Evolutionary conservation across 2,113 vertebrate species (phyloP).

Genomic region (Ammodytes dubius): DNA sequence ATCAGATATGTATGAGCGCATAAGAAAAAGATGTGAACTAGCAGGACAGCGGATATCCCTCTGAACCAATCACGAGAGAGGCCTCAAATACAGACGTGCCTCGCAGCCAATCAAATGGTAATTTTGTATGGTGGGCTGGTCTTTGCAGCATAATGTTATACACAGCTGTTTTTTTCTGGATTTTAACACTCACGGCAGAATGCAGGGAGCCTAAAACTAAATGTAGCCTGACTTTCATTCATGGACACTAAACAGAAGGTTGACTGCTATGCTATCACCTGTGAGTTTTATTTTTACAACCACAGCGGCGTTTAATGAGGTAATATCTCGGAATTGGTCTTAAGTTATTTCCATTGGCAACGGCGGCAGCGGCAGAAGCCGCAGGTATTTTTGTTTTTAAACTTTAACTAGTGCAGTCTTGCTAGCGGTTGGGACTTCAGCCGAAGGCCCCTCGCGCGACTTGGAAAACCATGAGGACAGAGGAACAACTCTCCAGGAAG

Average conservation of each 20-base stretch:
- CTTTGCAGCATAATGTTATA: slow-evolving; percentile 64
- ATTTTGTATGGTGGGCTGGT: slow-evolving; percentile 47
- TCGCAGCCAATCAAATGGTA: slow-evolving; percentile 63
- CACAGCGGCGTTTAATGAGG: background rate
- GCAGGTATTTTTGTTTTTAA: slow-evolving; percentile 48
- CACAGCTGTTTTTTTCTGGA: slow-evolving; percentile 77
- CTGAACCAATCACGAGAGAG: slow-evolving; percentile 73
- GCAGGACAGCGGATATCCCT: slow-evolving; percentile 24
- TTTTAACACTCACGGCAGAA: slow-evolving; percentile 55
- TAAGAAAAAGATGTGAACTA: slow-evolving; percentile 62
- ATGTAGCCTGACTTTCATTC: slow-evolving; percentile 10
- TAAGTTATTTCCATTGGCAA: slow-evolving; percentile 31
- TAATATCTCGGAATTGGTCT: slow-evolving; percentile 30
- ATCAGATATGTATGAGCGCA: slow-evolving; percentile 65
- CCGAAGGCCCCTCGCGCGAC: slow-evolving; percentile 26
- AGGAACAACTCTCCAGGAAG: slow-evolving; percentile 22
- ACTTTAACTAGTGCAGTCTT: slow-evolving; percentile 36
- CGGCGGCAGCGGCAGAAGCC: slow-evolving; percentile 19
- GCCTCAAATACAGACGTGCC: slow-evolving; percentile 26
- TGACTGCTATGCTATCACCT: background rate
- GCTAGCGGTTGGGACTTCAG: slow-evolving; percentile 33
- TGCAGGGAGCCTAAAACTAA: slow-evolving; percentile 21
- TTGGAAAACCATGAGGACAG: slow-evolving; percentile 63
- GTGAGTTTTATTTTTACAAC: background rate
- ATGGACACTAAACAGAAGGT: background rate